phyloP scores from a whole-genome alignment of 2,797 vertebrate species.

The Sebastiscus tertius region DNA sequence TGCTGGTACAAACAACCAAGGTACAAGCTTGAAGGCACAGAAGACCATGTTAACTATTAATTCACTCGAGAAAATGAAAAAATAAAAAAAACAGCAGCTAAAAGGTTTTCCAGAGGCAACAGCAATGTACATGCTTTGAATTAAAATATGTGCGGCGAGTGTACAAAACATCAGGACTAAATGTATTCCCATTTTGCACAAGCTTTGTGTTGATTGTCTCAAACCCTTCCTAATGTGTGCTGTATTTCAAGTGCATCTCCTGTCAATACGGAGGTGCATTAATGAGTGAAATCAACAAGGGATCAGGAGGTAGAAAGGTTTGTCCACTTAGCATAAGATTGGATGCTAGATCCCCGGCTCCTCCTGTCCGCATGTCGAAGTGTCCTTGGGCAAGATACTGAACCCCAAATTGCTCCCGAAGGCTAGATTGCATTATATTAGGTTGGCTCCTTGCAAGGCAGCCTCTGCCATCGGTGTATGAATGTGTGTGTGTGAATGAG shows the following conservation, averaged over 20 bases:
- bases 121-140: neutral
- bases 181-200: neutral
- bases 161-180: neutral
- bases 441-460: no score
- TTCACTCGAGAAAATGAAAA: conserved; percentile 13
- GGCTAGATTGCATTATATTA: no score
- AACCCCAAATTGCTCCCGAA: no score
- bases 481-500: no score
- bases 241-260: neutral
- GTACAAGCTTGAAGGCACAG: conserved; percentile 24
- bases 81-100: neutral
- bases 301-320: no score
- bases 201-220: neutral
- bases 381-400: no score
- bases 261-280: neutral
- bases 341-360: no score
- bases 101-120: conserved; percentile 18
- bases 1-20: conserved; percentile 28
- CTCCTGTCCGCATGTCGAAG: no score
- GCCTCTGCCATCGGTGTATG: no score
- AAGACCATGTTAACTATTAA: conserved; percentile 21
- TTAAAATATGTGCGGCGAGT: neutral
- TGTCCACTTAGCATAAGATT: no score
- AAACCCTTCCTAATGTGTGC: neutral
- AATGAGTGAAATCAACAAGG: neutral